A percentile compares a stretch with the other conserved stretches of the same genome.
These are phyloP conservation scores for Rhadina sibilatrix DNA, from an alignment of 2,113 vertebrate species.

Conservation along the genomic window DNA sequence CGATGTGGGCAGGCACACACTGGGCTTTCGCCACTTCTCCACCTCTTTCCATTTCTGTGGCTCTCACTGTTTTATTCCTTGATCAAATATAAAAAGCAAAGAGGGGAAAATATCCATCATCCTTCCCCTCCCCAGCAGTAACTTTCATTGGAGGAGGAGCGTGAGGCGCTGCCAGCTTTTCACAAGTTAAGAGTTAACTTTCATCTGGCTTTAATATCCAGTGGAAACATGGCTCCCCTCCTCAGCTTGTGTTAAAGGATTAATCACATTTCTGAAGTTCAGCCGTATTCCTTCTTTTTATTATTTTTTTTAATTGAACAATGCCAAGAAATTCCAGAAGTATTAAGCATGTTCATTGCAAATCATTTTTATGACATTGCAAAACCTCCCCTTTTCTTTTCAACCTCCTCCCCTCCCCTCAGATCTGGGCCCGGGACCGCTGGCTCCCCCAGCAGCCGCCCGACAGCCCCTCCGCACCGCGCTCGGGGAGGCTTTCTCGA, in stretches of 20 bases:
- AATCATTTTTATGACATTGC: constrained; percentile 77
- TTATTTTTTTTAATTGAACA: constrained; percentile 65
- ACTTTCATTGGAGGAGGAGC: background rate
- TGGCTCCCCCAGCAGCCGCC: constrained; percentile 22
- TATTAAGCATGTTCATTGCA: constrained; percentile 70
- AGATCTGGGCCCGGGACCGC: constrained; percentile 29
- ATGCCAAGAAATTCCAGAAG: constrained; percentile 77
- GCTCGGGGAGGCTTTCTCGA: constrained; percentile 35
- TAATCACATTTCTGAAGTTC: constrained; percentile 71
- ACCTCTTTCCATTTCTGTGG: constrained; percentile 58
- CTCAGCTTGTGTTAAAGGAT: constrained; percentile 66
- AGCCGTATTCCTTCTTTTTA: constrained; percentile 52
- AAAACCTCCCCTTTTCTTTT: constrained; percentile 60
- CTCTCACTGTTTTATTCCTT: constrained; percentile 58
- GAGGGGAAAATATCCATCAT: constrained; percentile 49
- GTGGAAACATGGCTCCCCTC: constrained; percentile 62
- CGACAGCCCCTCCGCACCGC: constrained; percentile 28
- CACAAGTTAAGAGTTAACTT: constrained; percentile 55
- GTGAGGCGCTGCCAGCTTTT: background rate
- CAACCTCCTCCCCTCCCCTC: constrained; percentile 28
- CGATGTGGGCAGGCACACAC: constrained; percentile 63
- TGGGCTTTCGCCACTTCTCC: constrained; percentile 22
- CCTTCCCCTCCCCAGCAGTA: background rate
- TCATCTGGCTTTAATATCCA: constrained; percentile 74
- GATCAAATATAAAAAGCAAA: constrained; percentile 34